Percentiles rank a stretch among this genome's conserved stretches.
Evolutionary conservation across 2,113 vertebrate genomes (phyloP).

Genomic region (Rhineura floridana): DNA sequence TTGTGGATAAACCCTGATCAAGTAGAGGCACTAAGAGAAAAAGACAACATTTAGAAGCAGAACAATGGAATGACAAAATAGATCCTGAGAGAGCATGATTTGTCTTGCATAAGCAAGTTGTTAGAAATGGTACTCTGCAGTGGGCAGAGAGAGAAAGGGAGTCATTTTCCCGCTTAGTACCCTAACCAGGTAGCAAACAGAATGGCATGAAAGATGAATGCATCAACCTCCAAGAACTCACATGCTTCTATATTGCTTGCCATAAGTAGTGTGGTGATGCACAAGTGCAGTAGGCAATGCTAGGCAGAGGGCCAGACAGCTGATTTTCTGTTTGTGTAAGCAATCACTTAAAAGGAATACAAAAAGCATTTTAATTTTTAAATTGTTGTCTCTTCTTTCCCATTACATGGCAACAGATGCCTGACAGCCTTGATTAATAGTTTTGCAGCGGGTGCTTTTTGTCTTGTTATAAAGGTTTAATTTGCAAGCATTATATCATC

Average conservation of each 20-base stretch:
- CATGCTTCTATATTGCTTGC: conserved; percentile 39
- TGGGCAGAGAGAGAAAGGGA: not conserved
- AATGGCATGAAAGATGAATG: conserved; percentile 50
- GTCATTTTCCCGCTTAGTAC: not conserved
- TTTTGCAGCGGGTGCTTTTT: conserved; percentile 16
- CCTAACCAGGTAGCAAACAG: conserved; percentile 19
- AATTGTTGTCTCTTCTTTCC: conserved; percentile 62
- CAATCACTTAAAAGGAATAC: conserved; percentile 60
- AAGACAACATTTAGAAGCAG: not conserved
- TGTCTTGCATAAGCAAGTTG: not conserved
- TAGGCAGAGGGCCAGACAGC: conserved; percentile 58
- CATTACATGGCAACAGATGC: conserved; percentile 59
- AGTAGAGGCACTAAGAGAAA: not conserved
- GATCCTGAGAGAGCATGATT: not conserved
- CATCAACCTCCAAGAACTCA: conserved; percentile 36
- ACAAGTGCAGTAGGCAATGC: conserved; percentile 31
- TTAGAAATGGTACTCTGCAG: not conserved
- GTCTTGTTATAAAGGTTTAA: conserved; percentile 57
- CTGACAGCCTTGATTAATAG: conserved; percentile 63
- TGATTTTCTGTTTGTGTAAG: conserved; percentile 64
- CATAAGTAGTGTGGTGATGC: not conserved
- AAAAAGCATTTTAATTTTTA: conserved; percentile 52
- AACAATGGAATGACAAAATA: not conserved
- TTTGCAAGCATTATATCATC: conserved; percentile 56
- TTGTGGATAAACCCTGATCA: not conserved